Base-by-base conservation (phyloP, 1,140 invertebrate species). In the Aphidius ervi region DNA sequence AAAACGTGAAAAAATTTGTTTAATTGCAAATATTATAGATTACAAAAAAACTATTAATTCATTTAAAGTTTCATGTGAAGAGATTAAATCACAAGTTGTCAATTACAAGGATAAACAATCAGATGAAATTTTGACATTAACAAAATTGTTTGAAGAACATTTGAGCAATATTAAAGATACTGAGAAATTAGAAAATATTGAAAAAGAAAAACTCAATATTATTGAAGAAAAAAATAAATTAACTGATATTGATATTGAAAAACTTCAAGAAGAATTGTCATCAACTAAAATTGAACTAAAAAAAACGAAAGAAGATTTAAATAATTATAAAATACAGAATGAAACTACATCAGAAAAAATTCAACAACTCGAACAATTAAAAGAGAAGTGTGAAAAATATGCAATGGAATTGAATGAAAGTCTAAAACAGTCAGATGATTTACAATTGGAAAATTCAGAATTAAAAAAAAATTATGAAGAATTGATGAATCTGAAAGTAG, bases 1-100 rank as follows among this genome's bases (percentile, higher is more conserved):
- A 62, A 63, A 40, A n/a, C 64, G 68, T 59, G 67, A 71, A 23
- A 74, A 64, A 31, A 68, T 56, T 48, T 63, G 60, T 62, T 64
- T 74, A 41, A 63, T 67, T 6, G 65, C 66, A 46, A 63, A 68
- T 63, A 67, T 75, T 23, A 45, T 63, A 46, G 54, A 62, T 40
- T 71, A 63, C 37, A 72, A 67, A 57, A 63, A 63, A 48, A 45
- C 9, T 49, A 40, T 65, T 4, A 54, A 55, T 8, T 42, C 46
- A 37, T 57, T 75, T 10, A 72, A 63, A 49, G 39, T 65, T 39
- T 61, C 70, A 49, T 69, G 62, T n/a, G 41, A 16, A 9, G 53
- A 56, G 10, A 50, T 73, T 10, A 73, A 65, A 63, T 59, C 3
- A n/a, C 16, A 31, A 31, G 23, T 31, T 31, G 4, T 4, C 4